These are phyloP conservation scores for Diplodus sargus DNA, from an alignment of 2,797 vertebrate genomes.

Conservation along the genomic window DNA sequence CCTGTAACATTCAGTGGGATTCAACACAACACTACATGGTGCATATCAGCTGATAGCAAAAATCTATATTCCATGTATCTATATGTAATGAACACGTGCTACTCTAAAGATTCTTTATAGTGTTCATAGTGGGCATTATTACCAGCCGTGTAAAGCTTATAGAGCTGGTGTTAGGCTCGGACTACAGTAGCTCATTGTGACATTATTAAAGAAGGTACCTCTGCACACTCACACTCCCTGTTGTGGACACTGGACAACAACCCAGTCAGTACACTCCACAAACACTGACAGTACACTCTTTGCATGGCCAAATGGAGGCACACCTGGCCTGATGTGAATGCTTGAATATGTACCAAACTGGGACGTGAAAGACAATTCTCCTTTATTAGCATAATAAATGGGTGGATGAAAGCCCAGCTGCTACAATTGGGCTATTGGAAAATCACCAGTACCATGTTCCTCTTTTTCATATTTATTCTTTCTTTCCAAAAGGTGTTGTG, in stretches of 20 bases:
- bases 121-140: conserved; percentile 70
- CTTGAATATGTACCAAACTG: conserved; percentile 79
- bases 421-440: conserved; percentile 73
- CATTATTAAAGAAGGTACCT: conserved; percentile 61
- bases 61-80: conserved; percentile 56
- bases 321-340: conserved; percentile 83
- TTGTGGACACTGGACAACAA: conserved; percentile 64
- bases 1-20: conserved; percentile 60
- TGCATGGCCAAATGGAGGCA: conserved; percentile 83
- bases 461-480: conserved; percentile 80
- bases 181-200: conserved; percentile 70
- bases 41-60: conserved; percentile 64
- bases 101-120: conserved; percentile 62
- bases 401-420: conserved; percentile 80
- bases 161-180: conserved; percentile 60
- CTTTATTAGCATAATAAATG: conserved; percentile 79
- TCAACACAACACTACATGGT: conserved; percentile 57
- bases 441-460: conserved; percentile 60
- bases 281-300: conserved; percentile 64
- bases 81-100: conserved; percentile 58
- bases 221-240: conserved; percentile 64
- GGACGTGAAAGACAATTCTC: conserved; percentile 77
- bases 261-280: conserved; percentile 53
- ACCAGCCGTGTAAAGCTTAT: conserved; percentile 58
- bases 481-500: conserved; percentile 78